These are phyloP conservation scores for Enteromius unitaeniatus DNA, from an alignment of 2,797 vertebrate species.

Conservation along the genomic window DNA sequence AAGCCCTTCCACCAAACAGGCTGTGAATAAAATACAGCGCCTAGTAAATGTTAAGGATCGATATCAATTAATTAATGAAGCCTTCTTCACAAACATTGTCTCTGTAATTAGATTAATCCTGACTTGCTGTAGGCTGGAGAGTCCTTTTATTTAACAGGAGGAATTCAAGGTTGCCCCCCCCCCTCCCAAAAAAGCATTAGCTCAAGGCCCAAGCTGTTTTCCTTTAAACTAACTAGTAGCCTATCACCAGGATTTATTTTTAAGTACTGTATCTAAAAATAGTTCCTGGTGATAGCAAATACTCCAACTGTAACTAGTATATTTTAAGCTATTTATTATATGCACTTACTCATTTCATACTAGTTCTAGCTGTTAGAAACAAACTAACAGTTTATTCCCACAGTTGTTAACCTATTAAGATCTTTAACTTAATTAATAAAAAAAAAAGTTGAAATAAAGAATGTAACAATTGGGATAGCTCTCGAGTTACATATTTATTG, in stretches of 20 bases:
- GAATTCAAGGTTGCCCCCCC: neutral
- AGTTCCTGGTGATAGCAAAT: neutral
- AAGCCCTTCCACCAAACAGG: slow-evolving; percentile 51
- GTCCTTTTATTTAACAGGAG: neutral
- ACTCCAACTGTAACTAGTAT: neutral
- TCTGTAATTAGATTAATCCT: slow-evolving; percentile 34
- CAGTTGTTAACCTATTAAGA: neutral
- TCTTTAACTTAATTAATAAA: neutral
- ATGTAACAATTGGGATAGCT: neutral
- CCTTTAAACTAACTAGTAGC: neutral
- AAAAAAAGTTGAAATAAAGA: too few relatives aligned
- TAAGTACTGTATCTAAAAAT: neutral
- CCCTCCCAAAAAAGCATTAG: neutral
- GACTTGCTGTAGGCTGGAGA: neutral
- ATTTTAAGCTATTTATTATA: neutral
- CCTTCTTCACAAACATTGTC: slow-evolving; percentile 17
- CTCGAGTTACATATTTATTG: neutral
- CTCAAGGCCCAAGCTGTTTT: neutral
- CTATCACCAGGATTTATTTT: neutral
- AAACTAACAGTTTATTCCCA: neutral
- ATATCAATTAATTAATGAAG: slow-evolving; percentile 44
- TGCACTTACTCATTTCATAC: too few relatives aligned
- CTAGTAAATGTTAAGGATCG: slow-evolving; percentile 28
- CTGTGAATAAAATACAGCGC: slow-evolving; percentile 47
- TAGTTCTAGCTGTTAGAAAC: neutral